Base-by-base conservation (phyloP, 2,797 vertebrate species). In the Cyprinella venusta region DNA sequence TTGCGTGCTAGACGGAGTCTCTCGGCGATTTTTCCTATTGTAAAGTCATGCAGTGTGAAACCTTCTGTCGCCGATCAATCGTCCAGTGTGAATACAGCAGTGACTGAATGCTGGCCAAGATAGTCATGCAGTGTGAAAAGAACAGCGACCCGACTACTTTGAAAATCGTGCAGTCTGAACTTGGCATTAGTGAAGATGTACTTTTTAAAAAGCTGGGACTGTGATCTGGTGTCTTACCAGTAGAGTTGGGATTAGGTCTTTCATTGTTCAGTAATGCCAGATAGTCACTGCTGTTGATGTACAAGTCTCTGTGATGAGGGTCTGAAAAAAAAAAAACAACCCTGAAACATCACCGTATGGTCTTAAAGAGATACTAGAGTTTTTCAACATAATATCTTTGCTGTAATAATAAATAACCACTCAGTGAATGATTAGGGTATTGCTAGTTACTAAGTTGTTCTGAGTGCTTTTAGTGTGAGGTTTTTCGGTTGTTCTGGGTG, bases 251-350 rank as follows among this genome's bases (percentile, higher is more conserved):
- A 84, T 96, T 95, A 0, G 90, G 79, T 79, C 95, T 93, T 77
- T 98, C 97, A 0, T 93, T 94, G 85, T 98, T 97, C 79, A 98
- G 92, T 64, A 96, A 77, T 33, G 97, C 96, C 90, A 98, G 89
- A 86, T 95, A 98, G 75, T 96, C 94, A 76, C 96, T 98, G 91
- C 90, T 95, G 90, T 97, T 96, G 80, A 97, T 86, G 33, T 98
- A 97, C 87, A 96, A 88, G 87, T 96, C 96, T 79, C 91, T 94
- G 86, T 98, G 97, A 83, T 98, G 97, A 8, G 97, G 97, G 82
- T 98, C 97, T 98, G 91, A 0, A 76, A 75, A 68, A 30, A 30
- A 13, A 61, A 13, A 0, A 36, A 56, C 64, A 52, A 8, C 26
- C 79, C 1, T 18, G 86, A 30, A 83, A 81, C 19, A 40, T 40